phyloP scores from a whole-genome alignment of 2,888 invertebrate genomes.

The Rotaria macrura region DNA sequence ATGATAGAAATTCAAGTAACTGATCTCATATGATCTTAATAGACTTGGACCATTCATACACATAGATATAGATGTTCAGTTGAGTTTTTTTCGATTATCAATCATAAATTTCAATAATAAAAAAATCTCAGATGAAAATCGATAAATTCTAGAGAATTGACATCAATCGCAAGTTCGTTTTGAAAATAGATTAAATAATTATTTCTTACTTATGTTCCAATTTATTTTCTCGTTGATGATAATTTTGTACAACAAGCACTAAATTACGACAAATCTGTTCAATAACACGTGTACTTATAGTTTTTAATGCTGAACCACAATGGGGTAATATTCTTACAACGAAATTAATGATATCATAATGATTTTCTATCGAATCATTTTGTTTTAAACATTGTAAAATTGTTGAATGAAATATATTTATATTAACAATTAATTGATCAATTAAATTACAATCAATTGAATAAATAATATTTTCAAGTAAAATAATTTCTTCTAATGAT shows the following conservation, averaged over 20 bases:
- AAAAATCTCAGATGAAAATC: too few relatives aligned
- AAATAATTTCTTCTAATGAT: conserved; percentile 9
- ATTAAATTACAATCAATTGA: not conserved
- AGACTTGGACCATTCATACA: too few relatives aligned
- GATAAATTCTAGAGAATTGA: too few relatives aligned
- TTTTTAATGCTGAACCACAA: conserved; percentile 19
- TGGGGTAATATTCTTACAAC: conserved; percentile 21
- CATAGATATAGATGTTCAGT: too few relatives aligned
- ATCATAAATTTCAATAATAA: too few relatives aligned
- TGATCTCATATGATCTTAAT: too few relatives aligned
- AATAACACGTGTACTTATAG: conserved; percentile 19
- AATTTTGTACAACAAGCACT: not conserved
- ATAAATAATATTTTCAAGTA: not conserved
- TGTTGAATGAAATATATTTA: conserved; percentile 25
- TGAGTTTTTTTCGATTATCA: too few relatives aligned
- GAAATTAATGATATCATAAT: conserved; percentile 17
- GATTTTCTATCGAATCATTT: conserved; percentile 25
- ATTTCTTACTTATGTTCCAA: not conserved
- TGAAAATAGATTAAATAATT: too few relatives aligned
- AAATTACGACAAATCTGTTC: conserved; percentile 32
- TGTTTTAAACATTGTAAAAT: conserved; percentile 28
- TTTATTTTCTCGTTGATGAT: not conserved
- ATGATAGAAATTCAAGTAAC: too few relatives aligned
- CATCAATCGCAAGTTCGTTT: too few relatives aligned
- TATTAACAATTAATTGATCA: conserved; percentile 23